Percentiles rank a stretch among this genome's conserved stretches.
Conservation (phyloP, 2,888 invertebrate species). For the Aricia artaxerxes region DNA sequence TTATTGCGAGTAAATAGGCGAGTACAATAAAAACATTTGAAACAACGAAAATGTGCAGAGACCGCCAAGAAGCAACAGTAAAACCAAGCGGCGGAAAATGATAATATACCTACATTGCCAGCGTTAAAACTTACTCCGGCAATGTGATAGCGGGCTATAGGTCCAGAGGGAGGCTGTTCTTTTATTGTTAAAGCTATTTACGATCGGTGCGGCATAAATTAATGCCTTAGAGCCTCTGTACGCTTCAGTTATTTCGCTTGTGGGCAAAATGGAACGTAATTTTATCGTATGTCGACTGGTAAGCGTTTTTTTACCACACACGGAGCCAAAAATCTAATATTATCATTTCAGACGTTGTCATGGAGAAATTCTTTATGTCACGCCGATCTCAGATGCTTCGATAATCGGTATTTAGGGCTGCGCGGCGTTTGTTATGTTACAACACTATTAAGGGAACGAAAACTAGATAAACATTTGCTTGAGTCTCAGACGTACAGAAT, state of each 20-base stretch:
- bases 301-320: too few relatives aligned
- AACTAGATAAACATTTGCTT: too few relatives aligned
- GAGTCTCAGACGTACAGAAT: too few relatives aligned
- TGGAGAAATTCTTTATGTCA: too few relatives aligned
- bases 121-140: neutral
- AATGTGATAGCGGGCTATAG: neutral
- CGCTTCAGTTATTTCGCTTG: neutral
- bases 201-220: slow-evolving; percentile 15
- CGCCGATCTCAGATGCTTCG: too few relatives aligned
- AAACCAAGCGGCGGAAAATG: slow-evolving; percentile 20
- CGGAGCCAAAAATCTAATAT: too few relatives aligned
- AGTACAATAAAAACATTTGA: neutral
- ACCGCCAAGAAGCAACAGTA: slow-evolving; percentile 15
- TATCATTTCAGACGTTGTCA: too few relatives aligned
- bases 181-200: slow-evolving; percentile 26
- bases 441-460: too few relatives aligned
- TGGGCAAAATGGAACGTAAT: neutral
- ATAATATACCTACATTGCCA: neutral
- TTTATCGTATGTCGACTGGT: neutral
- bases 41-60: neutral
- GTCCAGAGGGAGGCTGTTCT: slow-evolving; percentile 21
- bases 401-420: too few relatives aligned
- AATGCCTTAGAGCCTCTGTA: neutral
- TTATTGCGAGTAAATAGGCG: too few relatives aligned
- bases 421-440: too few relatives aligned